Evolutionary conservation across 64 coral and sea anemone species (phyloP).

Genomic region (Montipora efflorescens): DNA sequence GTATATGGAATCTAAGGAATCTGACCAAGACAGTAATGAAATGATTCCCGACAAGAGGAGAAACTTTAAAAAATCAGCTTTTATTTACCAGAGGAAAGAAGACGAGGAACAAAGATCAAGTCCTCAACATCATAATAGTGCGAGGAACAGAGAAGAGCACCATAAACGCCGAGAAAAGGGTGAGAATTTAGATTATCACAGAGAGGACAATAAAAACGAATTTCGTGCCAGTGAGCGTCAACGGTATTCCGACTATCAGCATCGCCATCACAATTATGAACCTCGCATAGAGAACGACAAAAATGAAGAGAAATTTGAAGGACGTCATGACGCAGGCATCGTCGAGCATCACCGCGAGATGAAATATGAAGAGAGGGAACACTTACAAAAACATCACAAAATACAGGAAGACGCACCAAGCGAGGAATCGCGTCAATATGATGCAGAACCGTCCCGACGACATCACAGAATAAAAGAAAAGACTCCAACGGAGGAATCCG

Average conservation of each 20-base stretch:
- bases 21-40: not conserved
- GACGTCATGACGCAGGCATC: not conserved
- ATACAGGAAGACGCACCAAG: not conserved
- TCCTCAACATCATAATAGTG: not conserved
- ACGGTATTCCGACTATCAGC: not conserved
- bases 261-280: constrained; percentile 6
- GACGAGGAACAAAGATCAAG: not conserved
- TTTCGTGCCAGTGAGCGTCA: not conserved
- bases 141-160: not conserved
- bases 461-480: not conserved
- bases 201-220: not conserved
- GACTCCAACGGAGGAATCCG: not conserved
- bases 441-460: not conserved
- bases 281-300: not conserved
- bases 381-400: not conserved
- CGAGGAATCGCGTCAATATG: not conserved
- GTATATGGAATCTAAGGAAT: not conserved
- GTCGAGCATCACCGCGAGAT: constrained; percentile 7
- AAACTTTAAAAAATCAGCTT: constrained; percentile 16
- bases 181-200: not conserved
- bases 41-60: not conserved
- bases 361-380: not conserved
- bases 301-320: constrained; percentile 2
- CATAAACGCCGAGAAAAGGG: not conserved
- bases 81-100: not conserved